These are phyloP conservation scores for Emydura subglobosa DNA, from an alignment of 2,113 vertebrate species.

Conservation along the genomic window DNA sequence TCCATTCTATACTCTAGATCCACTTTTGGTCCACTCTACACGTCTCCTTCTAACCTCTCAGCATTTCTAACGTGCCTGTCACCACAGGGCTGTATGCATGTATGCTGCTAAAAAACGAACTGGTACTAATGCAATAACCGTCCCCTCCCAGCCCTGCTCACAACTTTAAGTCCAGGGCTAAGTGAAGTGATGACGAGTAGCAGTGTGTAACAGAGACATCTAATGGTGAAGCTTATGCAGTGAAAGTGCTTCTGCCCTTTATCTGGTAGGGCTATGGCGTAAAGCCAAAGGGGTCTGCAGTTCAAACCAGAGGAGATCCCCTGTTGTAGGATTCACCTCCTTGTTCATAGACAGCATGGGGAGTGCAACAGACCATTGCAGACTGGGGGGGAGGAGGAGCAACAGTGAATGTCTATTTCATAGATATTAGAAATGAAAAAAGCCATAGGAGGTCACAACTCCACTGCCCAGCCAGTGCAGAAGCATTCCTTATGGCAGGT, in stretches of 20 bases:
- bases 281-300: background rate
- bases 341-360: fast-evolving
- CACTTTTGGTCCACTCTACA: fast-evolving
- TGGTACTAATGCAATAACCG: fast-evolving
- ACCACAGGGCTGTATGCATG: fast-evolving
- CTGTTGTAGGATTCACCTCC: fast-evolving
- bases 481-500: background rate
- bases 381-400: background rate
- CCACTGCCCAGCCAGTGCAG: background rate
- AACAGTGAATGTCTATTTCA: fast-evolving
- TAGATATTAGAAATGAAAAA: background rate
- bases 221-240: background rate
- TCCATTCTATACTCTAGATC: too few relatives aligned
- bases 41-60: background rate
- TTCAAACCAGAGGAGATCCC: fast-evolving
- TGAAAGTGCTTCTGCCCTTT: background rate
- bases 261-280: background rate
- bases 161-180: background rate
- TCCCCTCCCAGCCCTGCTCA: background rate
- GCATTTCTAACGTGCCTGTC: background rate
- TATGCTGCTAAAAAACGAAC: background rate
- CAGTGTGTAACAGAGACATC: conserved; percentile 40
- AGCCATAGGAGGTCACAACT: background rate
- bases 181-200: background rate
- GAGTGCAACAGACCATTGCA: fast-evolving